Percentiles rank a stretch among this genome's conserved stretches.
Evolutionary conservation across 2,113 vertebrate genomes (phyloP).

Genomic region (Nestor notabilis): DNA sequence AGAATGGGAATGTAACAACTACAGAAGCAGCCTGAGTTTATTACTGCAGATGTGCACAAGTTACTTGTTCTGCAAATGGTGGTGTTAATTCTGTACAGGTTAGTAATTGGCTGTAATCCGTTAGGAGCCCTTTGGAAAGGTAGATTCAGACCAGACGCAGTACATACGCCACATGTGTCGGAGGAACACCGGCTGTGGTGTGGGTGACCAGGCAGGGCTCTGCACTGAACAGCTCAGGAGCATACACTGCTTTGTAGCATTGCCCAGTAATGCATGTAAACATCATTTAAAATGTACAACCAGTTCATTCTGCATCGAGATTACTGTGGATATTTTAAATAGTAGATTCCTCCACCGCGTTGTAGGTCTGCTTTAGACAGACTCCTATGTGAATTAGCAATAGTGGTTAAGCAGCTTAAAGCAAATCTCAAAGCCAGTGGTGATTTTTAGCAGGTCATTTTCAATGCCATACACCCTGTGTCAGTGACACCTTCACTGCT

Average conservation of each 20-base stretch:
- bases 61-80: background rate
- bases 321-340: background rate
- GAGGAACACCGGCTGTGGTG: background rate
- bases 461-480: background rate
- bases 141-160: background rate
- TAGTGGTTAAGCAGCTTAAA: background rate
- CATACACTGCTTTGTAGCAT: background rate
- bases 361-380: background rate
- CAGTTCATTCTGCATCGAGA: background rate
- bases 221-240: background rate
- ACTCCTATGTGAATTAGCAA: background rate
- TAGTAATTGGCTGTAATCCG: background rate
- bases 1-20: background rate
- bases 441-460: background rate
- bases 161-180: background rate
- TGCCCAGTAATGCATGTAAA: background rate
- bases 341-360: accelerated
- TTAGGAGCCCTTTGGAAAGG: background rate
- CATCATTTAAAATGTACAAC: background rate
- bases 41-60: background rate
- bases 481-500: background rate
- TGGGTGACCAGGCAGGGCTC: background rate
- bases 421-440: background rate
- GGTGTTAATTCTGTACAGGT: background rate
- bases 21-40: background rate